Conservation (phyloP, 2,797 vertebrate species). For the Merluccius polli region DNA sequence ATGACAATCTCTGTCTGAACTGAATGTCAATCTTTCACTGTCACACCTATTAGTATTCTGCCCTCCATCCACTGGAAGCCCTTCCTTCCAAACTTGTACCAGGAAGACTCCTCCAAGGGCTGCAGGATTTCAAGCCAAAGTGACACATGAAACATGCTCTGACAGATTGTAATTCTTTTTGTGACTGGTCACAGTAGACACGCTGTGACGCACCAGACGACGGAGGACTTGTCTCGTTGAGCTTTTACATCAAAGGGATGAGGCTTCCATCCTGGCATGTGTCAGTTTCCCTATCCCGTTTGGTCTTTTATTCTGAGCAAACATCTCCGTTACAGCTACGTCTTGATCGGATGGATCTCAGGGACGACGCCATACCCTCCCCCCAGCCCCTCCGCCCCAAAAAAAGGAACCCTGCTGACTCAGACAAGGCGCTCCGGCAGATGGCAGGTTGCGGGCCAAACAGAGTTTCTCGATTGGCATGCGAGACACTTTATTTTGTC, state of each 20-base stretch:
- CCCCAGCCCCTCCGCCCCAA: neutral
- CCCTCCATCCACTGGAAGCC: neutral
- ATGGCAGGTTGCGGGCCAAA: constrained; percentile 53
- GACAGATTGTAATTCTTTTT: neutral
- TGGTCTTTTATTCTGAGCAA: constrained; percentile 22
- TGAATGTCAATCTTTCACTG: neutral
- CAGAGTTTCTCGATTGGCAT: constrained; percentile 21
- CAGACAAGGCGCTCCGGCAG: constrained; percentile 55
- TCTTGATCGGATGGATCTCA: constrained; percentile 57
- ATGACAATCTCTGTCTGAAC: no score
- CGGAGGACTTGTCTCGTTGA: neutral
- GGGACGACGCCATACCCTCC: constrained; percentile 41
- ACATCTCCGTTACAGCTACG: constrained; percentile 40
- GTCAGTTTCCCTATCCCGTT: constrained; percentile 31
- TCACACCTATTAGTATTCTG: neutral
- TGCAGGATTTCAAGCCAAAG: neutral
- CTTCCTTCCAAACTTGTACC: neutral
- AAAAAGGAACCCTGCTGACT: constrained; percentile 52
- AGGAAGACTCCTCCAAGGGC: neutral
- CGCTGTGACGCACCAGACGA: neutral
- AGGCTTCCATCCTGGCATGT: constrained; percentile 35
- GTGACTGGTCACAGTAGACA: neutral
- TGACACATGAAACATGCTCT: neutral
- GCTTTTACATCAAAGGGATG: neutral
- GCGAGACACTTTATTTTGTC: constrained; percentile 31